Evolutionary conservation across 2,113 vertebrate genomes (phyloP).

Genomic region (Xerus inauris): DNA sequence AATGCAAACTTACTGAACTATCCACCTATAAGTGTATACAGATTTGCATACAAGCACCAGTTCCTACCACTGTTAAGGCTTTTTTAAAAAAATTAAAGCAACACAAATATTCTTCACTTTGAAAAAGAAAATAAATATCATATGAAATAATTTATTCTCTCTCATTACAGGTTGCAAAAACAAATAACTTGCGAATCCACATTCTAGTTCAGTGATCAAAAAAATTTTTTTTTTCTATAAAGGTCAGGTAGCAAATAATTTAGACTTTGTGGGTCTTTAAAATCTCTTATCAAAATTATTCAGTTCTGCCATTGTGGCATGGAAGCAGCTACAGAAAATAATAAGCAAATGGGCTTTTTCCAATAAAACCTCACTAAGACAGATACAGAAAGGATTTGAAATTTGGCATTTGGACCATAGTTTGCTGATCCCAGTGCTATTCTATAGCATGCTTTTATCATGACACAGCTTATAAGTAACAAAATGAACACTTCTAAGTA

Average conservation of each 20-base stretch:
- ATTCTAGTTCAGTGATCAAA: neutral
- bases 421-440: neutral
- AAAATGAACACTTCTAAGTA: constrained; percentile 17
- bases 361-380: constrained; percentile 30
- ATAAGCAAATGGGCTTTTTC: neutral
- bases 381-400: neutral
- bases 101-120: neutral
- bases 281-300: neutral
- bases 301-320: neutral
- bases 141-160: neutral
- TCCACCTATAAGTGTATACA: neutral
- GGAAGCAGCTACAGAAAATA: neutral
- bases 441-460: neutral
- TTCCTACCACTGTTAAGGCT: neutral
- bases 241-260: neutral
- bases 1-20: neutral
- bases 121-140: neutral
- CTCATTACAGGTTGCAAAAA: neutral
- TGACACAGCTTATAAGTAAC: neutral
- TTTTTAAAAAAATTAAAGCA: constrained; percentile 24
- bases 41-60: neutral
- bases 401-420: neutral
- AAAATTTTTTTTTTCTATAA: constrained; percentile 21
- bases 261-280: neutral
- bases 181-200: neutral